Base-by-base conservation (phyloP, 2,888 invertebrate species). In the Melinaea marsaeus region DNA sequence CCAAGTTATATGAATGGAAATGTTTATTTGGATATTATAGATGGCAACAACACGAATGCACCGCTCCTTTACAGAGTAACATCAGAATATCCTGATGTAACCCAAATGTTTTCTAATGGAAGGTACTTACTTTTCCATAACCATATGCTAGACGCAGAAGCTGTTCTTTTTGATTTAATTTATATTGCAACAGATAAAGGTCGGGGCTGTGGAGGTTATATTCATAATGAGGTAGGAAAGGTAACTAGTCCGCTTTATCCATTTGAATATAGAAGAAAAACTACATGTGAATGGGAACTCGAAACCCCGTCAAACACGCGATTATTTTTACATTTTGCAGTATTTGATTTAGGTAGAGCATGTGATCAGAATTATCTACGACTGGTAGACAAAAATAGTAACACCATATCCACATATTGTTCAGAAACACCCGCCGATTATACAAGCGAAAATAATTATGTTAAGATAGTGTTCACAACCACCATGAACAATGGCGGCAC, bases 401-500 rank as follows among this genome's bases (percentile, higher is more conserved):
- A 72, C 7, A 79, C 84, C 2, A 76, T 88, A 57, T 85, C 91
- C 0, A 86, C 86, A 4, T 93, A 85, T 74, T 89, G 87, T 69
- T 77, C 79, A 0, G 82, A 94, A 85, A 92, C 92, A 65, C 95
- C 95, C 0, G 92, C 92, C 0, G 79, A 84, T 48, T 93, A 92
- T 71, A 84, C 82, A 4, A 92, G 93, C 57, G 68, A 72, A 0
- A 89, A 91, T 7, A 93, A 93, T 75, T 86, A 85, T 63, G 80
- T 95, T 0, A 85, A 91, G 54, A 85, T 96, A 11, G 90, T 92
- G 0, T 95, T 94, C 76, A 89, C 87, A 54, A 94, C 95, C 45
- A 92, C 92, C 11, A 83, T 92, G 57, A 94, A 94, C 72, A 95
- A 95, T 74, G 92, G 93, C 33, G 96, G 95, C 7, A 91, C 92